Conservation (phyloP, 2,113 vertebrate genomes). For the Hippolais icterina region DNA sequence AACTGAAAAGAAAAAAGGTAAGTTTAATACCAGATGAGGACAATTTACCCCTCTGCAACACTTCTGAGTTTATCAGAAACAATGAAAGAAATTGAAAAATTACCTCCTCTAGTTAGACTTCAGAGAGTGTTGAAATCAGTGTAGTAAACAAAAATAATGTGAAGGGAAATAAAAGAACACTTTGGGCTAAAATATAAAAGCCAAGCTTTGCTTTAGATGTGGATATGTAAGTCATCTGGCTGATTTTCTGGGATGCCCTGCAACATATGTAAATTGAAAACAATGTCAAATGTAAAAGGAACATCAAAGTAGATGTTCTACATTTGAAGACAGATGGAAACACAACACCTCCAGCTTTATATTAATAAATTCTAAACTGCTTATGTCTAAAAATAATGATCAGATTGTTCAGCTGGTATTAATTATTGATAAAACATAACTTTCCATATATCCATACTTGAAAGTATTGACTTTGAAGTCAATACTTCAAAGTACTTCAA, state of each 20-base stretch:
- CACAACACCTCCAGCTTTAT: neutral
- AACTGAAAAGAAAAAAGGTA: neutral
- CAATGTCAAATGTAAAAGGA: neutral
- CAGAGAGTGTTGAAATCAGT: neutral
- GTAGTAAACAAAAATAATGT: neutral
- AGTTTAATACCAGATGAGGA: neutral
- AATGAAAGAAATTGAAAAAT: neutral
- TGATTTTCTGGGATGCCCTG: neutral
- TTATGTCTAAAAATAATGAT: neutral
- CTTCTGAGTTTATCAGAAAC: neutral
- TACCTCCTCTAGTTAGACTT: neutral
- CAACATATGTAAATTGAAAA: conserved; percentile 4
- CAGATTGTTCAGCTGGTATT: neutral
- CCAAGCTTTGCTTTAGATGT: neutral
- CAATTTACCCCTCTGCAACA: neutral
- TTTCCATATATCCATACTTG: neutral
- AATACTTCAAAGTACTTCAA: neutral
- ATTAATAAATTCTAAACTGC: neutral
- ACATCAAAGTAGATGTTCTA: neutral
- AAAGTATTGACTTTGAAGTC: neutral
- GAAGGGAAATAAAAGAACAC: neutral
- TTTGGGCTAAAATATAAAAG: neutral
- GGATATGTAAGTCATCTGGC: neutral
- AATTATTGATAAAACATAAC: conserved; percentile 3
- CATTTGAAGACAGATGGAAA: neutral